Evolutionary conservation across 2,888 invertebrate genomes (phyloP), one percentile per base, ranked within the genome.

Genomic region (Idaea dimidiata): DNA sequence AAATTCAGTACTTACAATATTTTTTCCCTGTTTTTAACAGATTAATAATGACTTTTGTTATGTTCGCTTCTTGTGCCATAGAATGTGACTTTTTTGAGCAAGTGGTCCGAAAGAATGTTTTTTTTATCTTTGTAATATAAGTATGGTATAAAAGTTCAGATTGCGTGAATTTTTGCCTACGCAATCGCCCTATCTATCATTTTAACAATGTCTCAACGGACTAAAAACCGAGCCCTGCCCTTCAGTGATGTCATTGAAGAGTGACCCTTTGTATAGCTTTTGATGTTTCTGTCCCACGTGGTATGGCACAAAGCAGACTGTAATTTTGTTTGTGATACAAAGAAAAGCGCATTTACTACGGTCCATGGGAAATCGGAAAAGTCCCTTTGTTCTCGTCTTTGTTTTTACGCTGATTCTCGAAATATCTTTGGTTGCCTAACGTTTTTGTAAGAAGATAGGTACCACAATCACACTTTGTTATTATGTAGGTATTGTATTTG

Each of bases 181-280:
- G 10, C 10, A 43, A 43, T 43, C 43, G 43, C 43, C 16, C 32
- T 60, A 63, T 63, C 32, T 60, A 63, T 63, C 63, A 57, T 56
- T 57, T 63, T 43, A 53, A 59, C 58, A 58, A 60, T 32, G 62
- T 69, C 67, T 67, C 67, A 59, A 67, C 61, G 62, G 64, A 24
- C 62, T 24, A 61, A 62, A 16, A 17, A 16, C 17, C 60, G 54
- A 64, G 62, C 62, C 63, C 66, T 64, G 62, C 54, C 63, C 63
- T 65, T 60, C 62, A 60, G 62, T 66, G 67, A 67, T 65, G 69
- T 67, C 69, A 69, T 69, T 62, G 65, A 61, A 69, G 24, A 24
- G 60, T 66, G 67, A 62, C 63, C 60, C 66, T 65, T 17, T 56
- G 56, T 56, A 17, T 56, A 62, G 59, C 62, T 62, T 66, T 66